Conservation (phyloP, 2,888 invertebrate species). For the Ophion costatus region DNA sequence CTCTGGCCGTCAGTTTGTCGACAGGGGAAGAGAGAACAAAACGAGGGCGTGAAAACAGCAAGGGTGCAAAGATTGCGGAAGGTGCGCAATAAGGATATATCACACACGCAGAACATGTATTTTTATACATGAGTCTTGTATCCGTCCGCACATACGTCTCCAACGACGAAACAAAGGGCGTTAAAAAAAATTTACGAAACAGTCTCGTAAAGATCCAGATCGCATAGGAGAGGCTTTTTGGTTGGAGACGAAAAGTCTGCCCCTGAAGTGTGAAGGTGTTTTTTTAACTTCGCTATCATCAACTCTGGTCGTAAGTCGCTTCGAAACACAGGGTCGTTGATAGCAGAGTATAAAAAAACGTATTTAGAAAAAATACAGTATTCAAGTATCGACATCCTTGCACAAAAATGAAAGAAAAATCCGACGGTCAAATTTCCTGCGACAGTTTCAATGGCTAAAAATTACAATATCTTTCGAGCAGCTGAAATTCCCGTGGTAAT, state of each 20-base stretch:
- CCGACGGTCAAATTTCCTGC: no score
- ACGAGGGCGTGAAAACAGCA: conserved; percentile 48
- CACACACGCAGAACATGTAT: no score
- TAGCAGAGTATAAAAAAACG: no score
- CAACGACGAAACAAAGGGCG: conserved; percentile 64
- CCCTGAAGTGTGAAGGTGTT: conserved; percentile 19
- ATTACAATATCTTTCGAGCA: no score
- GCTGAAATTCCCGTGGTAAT: no score
- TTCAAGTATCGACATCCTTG: no score
- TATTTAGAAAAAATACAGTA: no score
- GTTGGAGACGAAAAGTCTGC: conserved; percentile 25
- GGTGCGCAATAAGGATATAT: not conserved
- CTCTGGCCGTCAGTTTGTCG: conserved; percentile 3
- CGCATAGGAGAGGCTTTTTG: conserved; percentile 49
- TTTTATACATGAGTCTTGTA: no score
- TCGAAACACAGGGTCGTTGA: conserved; percentile 2
- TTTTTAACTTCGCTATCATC: conserved; percentile 54
- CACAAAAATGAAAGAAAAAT: no score
- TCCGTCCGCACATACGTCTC: conserved; percentile 50
- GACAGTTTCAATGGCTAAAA: no score
- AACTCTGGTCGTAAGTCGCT: not conserved
- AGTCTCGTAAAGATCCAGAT: conserved; percentile 70
- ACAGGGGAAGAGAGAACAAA: conserved; percentile 30
- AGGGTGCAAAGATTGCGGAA: conserved; percentile 21
- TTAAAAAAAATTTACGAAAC: conserved; percentile 78